phyloP scores from a whole-genome alignment of 2,113 vertebrate genomes.

The Smithornis capensis region DNA sequence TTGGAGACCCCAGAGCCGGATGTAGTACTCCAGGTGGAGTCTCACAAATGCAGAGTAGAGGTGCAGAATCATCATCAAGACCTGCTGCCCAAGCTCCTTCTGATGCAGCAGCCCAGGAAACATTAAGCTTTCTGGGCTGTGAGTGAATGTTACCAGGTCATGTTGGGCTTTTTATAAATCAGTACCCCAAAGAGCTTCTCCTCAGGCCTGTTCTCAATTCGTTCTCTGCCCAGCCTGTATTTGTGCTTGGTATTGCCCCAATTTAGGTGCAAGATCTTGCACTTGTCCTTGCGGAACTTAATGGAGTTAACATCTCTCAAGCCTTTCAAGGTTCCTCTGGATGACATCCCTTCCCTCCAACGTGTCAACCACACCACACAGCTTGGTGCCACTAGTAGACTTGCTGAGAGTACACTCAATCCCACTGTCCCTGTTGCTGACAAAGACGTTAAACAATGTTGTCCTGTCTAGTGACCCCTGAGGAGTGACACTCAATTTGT shows the following conservation, averaged over 20 bases:
- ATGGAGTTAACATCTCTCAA: not conserved
- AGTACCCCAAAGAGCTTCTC: not conserved
- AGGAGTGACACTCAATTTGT: not conserved
- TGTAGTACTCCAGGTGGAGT: not conserved
- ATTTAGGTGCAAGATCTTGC: not conserved
- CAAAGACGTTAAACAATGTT: not conserved
- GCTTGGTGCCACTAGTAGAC: not conserved
- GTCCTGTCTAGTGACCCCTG: not conserved
- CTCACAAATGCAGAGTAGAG: not conserved
- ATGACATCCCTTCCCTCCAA: not conserved
- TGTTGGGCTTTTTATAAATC: not conserved
- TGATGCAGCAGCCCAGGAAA: not conserved
- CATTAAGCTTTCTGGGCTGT: not conserved
- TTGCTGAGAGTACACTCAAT: not conserved
- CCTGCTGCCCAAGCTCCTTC: not conserved
- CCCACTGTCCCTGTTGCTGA: not conserved
- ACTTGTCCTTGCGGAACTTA: not conserved
- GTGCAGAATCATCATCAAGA: not conserved
- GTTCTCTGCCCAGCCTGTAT: not conserved
- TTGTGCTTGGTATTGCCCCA: not conserved
- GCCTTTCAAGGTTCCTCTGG: not conserved
- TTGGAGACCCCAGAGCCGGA: not conserved
- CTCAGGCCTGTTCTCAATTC: not conserved
- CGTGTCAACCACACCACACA: not conserved
- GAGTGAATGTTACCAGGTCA: not conserved